These are phyloP conservation scores for Pharmacophagus antenor DNA, from an alignment of 2,888 invertebrate genomes.

Conservation along the genomic window DNA sequence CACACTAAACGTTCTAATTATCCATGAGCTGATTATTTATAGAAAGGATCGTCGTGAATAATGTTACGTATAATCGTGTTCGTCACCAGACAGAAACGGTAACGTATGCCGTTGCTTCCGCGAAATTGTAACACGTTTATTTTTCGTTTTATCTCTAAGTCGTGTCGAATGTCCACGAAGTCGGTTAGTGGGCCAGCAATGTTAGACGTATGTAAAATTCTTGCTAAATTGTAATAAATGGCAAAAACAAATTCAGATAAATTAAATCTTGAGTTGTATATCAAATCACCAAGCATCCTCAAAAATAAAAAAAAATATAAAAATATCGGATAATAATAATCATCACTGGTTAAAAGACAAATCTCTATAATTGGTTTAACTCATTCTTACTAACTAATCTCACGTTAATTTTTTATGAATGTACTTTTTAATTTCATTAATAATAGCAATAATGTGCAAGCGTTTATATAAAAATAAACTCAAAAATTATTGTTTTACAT, in stretches of 20 bases:
- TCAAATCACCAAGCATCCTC: neutral
- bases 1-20: conserved; percentile 12
- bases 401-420: neutral
- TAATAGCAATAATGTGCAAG: neutral
- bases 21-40: conserved; percentile 20
- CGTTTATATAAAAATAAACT: neutral
- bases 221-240: neutral
- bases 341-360: neutral
- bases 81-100: conserved; percentile 46
- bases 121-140: conserved; percentile 51
- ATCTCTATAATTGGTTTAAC: too few species aligned
- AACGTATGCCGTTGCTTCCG: conserved; percentile 54
- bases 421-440: neutral
- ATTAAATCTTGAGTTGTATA: neutral
- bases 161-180: conserved; percentile 44
- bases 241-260: neutral
- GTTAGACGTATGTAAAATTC: neutral
- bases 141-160: conserved; percentile 50
- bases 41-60: conserved; percentile 24
- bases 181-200: conserved; percentile 49
- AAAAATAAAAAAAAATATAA: too few species aligned
- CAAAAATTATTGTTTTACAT: neutral
- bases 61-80: conserved; percentile 17
- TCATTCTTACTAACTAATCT: neutral
- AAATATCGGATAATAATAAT: neutral